Conservation (phyloP, 2,888 invertebrate species). For the Allacma fusca region DNA sequence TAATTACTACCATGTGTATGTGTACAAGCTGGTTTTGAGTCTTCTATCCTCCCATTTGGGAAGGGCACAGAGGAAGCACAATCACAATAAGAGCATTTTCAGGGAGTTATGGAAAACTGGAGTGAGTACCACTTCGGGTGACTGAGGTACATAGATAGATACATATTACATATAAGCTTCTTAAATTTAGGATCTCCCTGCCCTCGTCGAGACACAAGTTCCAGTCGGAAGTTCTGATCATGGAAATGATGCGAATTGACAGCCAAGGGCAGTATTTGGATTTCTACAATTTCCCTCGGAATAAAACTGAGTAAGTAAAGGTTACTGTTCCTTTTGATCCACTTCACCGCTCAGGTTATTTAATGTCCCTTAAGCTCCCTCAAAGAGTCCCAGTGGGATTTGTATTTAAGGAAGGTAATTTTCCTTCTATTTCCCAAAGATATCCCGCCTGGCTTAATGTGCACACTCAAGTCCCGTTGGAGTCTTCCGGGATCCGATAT, state of each 20-base stretch:
- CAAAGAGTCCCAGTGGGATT: too few relatives aligned
- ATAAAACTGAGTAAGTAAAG: conserved; percentile 32
- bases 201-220: conserved; percentile 31
- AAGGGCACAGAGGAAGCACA: too few relatives aligned
- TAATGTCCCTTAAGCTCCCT: too few relatives aligned
- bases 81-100: too few relatives aligned
- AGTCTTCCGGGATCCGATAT: conserved; percentile 28
- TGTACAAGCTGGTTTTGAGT: too few relatives aligned
- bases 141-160: background rate
- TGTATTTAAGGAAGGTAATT: too few relatives aligned
- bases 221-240: conserved; percentile 31
- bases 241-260: conserved; percentile 43
- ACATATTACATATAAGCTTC: background rate
- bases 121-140: too few relatives aligned
- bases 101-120: too few relatives aligned
- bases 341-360: background rate
- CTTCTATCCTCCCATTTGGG: too few relatives aligned
- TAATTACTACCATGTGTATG: too few relatives aligned
- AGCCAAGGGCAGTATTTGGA: conserved; percentile 17
- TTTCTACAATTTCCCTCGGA: conserved; percentile 36
- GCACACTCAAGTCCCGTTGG: conserved; percentile 41
- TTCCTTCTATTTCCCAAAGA: too few relatives aligned
- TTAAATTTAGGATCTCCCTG: background rate
- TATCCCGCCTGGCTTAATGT: conserved; percentile 46
- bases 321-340: background rate